Evolutionary conservation across 2,888 invertebrate species (phyloP).

Genomic region (Microplitis manilae): DNA sequence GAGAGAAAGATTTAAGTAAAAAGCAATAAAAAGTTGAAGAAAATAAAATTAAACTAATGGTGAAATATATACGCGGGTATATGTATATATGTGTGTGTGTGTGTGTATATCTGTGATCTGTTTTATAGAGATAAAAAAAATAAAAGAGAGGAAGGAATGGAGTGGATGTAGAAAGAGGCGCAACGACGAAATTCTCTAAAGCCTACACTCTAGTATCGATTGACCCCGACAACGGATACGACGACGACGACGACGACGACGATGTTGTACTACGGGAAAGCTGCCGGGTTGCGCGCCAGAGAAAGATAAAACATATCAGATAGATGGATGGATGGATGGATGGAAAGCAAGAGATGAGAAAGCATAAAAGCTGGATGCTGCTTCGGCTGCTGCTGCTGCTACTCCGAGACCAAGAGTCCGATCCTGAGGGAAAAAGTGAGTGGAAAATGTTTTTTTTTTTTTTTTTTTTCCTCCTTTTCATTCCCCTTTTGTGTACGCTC

Average conservation of each 20-base stretch:
- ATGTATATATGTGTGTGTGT: slow-evolving; percentile 23
- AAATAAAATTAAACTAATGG: slow-evolving; percentile 36
- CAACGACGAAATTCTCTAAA: slow-evolving; percentile 45
- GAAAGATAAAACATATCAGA: slow-evolving; percentile 27
- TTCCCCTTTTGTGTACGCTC: slow-evolving; percentile 19
- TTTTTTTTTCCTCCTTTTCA: slow-evolving; percentile 14
- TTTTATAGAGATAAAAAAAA: slow-evolving; percentile 15
- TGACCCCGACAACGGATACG: slow-evolving; percentile 48
- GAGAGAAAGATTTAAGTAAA: slow-evolving; percentile 3
- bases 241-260: background rate
- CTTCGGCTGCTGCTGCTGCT: background rate
- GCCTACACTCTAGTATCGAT: slow-evolving; percentile 51
- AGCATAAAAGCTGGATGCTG: slow-evolving; percentile 34
- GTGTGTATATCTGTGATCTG: slow-evolving; percentile 13
- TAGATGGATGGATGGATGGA: slow-evolving; percentile 16
- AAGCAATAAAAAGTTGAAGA: background rate
- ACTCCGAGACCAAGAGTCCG: slow-evolving; percentile 16
- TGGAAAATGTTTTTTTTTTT: slow-evolving; percentile 23
- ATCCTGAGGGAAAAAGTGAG: slow-evolving; percentile 25
- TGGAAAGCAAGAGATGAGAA: slow-evolving; percentile 31
- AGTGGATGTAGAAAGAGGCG: slow-evolving; percentile 20
- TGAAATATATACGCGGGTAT: slow-evolving; percentile 32
- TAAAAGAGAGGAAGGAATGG: slow-evolving; percentile 27
- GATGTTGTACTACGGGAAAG: slow-evolving; percentile 38
- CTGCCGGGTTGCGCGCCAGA: slow-evolving; percentile 41